Evolutionary conservation across 64 coral and sea anemone species (phyloP).

Genomic region (Actinia equina): DNA sequence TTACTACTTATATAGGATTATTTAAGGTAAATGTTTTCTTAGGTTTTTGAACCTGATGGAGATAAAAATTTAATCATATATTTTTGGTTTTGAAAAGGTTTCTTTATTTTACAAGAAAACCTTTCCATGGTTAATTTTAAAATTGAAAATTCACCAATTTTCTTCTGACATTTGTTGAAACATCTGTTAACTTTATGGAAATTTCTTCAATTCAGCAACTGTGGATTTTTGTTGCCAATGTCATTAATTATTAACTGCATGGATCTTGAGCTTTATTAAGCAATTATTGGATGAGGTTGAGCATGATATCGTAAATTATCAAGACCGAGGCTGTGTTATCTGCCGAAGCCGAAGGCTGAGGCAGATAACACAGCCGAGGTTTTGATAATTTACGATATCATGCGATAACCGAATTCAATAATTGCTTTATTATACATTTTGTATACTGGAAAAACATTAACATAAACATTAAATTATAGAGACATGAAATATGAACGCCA

Average conservation of each 20-base stretch:
- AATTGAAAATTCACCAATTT: background rate
- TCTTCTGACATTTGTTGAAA: background rate
- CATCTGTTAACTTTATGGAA: slow-evolving; percentile 8
- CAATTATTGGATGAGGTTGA: too few relatives aligned
- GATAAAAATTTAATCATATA: background rate
- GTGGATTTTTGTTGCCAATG: background rate
- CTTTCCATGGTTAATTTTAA: background rate
- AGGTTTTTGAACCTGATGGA: background rate
- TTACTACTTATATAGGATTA: background rate
- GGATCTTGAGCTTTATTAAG: background rate
- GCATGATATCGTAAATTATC: too few relatives aligned
- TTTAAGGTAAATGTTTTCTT: background rate
- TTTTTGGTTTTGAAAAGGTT: background rate
- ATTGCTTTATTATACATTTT: too few relatives aligned
- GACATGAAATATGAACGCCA: too few relatives aligned
- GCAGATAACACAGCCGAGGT: too few relatives aligned
- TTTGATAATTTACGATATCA: too few relatives aligned
- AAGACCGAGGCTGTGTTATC: too few relatives aligned
- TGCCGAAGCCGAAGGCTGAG: too few relatives aligned
- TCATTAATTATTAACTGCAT: background rate
- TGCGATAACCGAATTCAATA: too few relatives aligned
- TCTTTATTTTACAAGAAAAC: background rate
- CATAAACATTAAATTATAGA: too few relatives aligned
- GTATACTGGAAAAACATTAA: too few relatives aligned
- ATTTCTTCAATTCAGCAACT: background rate